These are phyloP conservation scores for Thamnophis elegans DNA, from an alignment of 2,797 vertebrate genomes.

Conservation along the genomic window DNA sequence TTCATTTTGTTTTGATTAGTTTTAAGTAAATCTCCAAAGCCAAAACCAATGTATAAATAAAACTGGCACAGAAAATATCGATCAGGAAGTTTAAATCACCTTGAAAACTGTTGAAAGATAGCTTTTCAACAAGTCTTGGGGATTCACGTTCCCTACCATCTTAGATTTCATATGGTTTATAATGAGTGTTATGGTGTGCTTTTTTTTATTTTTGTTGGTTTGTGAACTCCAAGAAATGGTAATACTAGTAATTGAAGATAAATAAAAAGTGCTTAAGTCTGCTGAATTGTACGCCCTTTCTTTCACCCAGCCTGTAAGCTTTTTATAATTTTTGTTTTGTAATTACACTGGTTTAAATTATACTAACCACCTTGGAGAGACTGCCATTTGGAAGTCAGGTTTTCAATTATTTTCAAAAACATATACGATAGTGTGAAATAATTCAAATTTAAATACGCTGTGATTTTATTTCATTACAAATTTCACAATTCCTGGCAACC, in stretches of 20 bases:
- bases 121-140: not conserved
- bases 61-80: not conserved
- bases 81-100: not conserved
- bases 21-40: not conserved
- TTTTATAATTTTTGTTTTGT: not conserved
- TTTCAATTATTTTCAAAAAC: not conserved
- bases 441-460: not conserved
- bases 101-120: not conserved
- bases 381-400: not conserved
- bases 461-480: not conserved
- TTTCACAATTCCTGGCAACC: not conserved
- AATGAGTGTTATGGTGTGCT: not conserved
- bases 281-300: not conserved
- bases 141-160: not conserved
- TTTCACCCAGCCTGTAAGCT: not conserved
- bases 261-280: not conserved
- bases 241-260: not conserved
- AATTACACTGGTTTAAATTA: not conserved
- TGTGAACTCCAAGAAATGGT: not conserved
- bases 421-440: not conserved
- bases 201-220: not conserved
- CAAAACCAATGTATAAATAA: not conserved
- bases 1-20: not conserved
- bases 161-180: not conserved
- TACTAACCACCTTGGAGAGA: not conserved